A percentile compares a stretch with the other conserved stretches of the same genome.
These are phyloP conservation scores for Cyclura pinguis DNA, from an alignment of 2,797 vertebrate species.

Conservation along the genomic window DNA sequence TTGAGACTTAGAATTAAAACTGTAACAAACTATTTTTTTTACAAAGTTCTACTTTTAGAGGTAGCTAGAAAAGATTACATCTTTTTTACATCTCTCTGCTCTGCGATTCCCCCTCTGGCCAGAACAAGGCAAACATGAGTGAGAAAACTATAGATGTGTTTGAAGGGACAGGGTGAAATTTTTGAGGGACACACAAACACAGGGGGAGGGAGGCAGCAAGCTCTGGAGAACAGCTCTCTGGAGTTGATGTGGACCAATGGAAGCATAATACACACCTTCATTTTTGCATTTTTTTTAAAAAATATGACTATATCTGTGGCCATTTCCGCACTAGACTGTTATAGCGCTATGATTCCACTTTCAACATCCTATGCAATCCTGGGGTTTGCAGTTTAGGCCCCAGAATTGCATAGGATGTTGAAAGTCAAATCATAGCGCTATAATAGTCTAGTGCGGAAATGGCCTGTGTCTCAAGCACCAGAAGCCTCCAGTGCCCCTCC, in stretches of 20 bases:
- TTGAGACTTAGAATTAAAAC: neutral
- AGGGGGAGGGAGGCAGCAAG: neutral
- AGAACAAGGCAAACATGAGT: neutral
- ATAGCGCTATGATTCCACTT: too few relatives aligned
- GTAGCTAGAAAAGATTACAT: neutral
- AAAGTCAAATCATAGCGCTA: too few relatives aligned
- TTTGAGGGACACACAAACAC: neutral
- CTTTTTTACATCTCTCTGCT: neutral
- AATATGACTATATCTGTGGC: too few relatives aligned
- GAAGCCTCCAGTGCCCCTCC: neutral
- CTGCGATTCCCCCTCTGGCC: neutral
- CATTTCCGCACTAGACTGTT: too few relatives aligned
- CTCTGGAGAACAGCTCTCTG: neutral
- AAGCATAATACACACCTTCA: neutral
- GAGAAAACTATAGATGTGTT: neutral
- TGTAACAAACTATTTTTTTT: neutral
- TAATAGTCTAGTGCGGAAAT: too few relatives aligned
- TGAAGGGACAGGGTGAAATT: neutral
- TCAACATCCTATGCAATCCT: too few relatives aligned
- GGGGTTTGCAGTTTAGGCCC: too few relatives aligned
- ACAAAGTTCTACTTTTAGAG: neutral
- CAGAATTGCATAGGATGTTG: too few relatives aligned
- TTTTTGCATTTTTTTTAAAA: neutral
- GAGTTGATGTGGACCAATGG: neutral
- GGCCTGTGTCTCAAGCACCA: neutral